Conservation (phyloP, 2,797 vertebrate genomes). For the Myiotriccus ornatus region DNA sequence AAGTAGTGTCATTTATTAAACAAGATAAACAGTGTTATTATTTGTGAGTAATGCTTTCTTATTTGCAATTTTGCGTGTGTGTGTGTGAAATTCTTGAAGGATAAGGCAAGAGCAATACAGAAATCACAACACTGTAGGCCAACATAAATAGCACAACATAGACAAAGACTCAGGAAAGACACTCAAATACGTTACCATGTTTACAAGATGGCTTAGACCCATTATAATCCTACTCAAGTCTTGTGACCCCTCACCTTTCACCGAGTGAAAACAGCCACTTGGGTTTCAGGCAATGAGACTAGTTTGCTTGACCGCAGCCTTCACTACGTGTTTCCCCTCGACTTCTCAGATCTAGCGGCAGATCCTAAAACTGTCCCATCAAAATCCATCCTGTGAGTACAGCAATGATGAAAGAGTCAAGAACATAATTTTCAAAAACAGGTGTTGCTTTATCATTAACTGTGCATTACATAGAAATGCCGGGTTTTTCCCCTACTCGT, state of each 20-base stretch:
- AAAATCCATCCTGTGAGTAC: background rate
- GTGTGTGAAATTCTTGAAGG: background rate
- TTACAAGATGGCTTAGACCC: background rate
- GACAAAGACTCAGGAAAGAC: background rate
- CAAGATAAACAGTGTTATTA: background rate
- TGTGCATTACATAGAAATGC: background rate
- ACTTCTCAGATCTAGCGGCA: background rate
- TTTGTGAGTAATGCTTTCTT: background rate
- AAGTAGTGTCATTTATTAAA: background rate
- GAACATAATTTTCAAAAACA: background rate
- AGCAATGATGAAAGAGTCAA: background rate
- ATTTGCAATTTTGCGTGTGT: background rate
- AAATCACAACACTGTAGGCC: background rate
- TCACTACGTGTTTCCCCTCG: too few species aligned
- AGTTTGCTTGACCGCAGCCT: background rate
- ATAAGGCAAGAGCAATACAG: background rate
- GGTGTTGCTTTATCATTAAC: background rate
- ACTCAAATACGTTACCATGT: background rate
- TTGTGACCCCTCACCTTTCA: background rate
- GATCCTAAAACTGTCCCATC: background rate
- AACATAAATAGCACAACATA: background rate
- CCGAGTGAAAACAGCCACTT: background rate
- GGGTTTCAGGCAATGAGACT: background rate
- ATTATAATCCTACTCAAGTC: background rate
- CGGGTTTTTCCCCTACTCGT: background rate